Conservation (phyloP, 1,140 invertebrate species). For the Wiebesia pumilae region DNA sequence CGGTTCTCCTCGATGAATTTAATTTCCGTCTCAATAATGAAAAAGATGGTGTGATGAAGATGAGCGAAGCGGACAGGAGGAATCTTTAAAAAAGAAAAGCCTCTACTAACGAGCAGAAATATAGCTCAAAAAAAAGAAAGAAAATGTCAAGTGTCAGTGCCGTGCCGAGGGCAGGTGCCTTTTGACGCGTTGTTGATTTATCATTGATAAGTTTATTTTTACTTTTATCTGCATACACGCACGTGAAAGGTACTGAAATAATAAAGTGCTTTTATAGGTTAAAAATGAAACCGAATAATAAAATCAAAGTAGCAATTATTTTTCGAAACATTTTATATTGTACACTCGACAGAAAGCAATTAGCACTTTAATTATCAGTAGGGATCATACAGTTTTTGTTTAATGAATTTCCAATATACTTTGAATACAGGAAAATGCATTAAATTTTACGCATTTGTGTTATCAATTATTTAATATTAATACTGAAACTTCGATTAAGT, state of each 20-base stretch:
- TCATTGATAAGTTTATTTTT: slow-evolving; percentile 31
- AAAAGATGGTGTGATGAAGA: background rate
- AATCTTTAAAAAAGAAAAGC: slow-evolving; percentile 8
- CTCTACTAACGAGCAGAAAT: background rate
- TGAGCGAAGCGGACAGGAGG: background rate
- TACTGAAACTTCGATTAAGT: background rate
- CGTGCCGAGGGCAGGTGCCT: background rate
- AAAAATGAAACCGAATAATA: background rate
- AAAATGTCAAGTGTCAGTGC: background rate
- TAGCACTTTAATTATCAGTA: background rate
- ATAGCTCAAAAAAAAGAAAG: background rate
- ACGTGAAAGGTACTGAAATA: background rate
- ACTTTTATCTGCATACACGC: background rate
- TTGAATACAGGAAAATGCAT: background rate
- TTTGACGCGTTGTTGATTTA: slow-evolving; percentile 33
- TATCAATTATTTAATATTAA: slow-evolving; percentile 12
- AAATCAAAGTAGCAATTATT: slow-evolving; percentile 11
- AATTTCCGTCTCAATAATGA: slow-evolving; percentile 43
- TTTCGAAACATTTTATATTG: background rate
- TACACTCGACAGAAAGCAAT: background rate
- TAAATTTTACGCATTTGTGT: background rate
- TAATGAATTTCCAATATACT: background rate
- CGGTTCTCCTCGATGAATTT: slow-evolving; percentile 25
- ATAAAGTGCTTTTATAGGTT: slow-evolving; percentile 3
- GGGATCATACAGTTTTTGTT: background rate